A percentile compares a stretch with the other conserved stretches of the same genome.
phyloP scores from a whole-genome alignment of 1,140 invertebrate species.

The Nasonia giraulti region DNA sequence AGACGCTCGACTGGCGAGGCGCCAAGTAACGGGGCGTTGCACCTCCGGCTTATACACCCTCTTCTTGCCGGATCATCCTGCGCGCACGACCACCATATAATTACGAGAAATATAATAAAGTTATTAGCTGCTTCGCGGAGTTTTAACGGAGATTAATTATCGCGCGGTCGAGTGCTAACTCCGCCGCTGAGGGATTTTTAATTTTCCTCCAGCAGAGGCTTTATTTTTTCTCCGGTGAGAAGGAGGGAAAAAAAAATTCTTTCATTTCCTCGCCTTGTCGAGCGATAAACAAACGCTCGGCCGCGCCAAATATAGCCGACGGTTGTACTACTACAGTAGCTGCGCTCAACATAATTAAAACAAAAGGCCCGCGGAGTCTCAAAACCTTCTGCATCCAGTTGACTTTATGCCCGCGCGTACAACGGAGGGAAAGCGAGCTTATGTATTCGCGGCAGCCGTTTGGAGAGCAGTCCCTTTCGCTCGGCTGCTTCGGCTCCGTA shows the following conservation, averaged over 20 bases:
- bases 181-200: background rate
- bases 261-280: no score
- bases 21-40: slow-evolving; percentile 29
- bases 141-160: slow-evolving; percentile 1
- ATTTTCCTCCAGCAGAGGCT: background rate
- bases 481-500: background rate
- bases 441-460: background rate
- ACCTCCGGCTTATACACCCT: background rate
- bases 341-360: background rate
- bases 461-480: background rate
- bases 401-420: background rate
- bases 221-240: no score
- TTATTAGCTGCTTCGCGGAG: slow-evolving; percentile 2
- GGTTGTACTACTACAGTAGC: no score
- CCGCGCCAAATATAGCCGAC: background rate
- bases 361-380: background rate
- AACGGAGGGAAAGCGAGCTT: background rate
- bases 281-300: no score
- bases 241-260: no score
- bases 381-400: background rate
- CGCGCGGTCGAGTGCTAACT: background rate
- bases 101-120: background rate
- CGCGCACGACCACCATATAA: background rate
- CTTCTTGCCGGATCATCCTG: background rate
- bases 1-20: background rate